Percentiles rank a stretch among this genome's conserved stretches.
These are phyloP conservation scores for Eurois occulta DNA, from an alignment of 2,888 invertebrate genomes.

Conservation along the genomic window DNA sequence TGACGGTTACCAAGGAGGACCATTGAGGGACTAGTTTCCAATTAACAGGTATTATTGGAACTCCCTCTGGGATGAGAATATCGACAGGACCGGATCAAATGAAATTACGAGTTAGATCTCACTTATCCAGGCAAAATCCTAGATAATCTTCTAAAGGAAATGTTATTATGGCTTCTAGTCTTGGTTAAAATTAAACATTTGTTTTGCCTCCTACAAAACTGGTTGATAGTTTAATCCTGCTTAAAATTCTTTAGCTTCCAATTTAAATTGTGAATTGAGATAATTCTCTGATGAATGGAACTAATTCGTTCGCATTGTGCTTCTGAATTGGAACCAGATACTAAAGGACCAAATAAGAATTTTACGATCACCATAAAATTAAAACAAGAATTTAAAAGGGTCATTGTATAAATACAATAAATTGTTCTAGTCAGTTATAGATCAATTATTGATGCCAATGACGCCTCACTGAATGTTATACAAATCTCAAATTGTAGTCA, in stretches of 20 bases:
- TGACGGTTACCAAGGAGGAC: slow-evolving; percentile 61
- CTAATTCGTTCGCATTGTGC: slow-evolving; percentile 29
- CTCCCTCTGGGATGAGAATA: slow-evolving; percentile 71
- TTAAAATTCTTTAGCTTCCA: slow-evolving; percentile 46
- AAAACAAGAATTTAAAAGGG: background rate
- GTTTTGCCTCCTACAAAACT: slow-evolving; percentile 40
- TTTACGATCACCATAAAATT: background rate
- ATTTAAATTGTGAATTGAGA: slow-evolving; percentile 61
- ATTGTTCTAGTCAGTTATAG: background rate
- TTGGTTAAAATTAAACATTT: slow-evolving; percentile 56
- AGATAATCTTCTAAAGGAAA: slow-evolving; percentile 73
- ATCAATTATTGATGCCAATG: background rate
- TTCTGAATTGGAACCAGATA: slow-evolving; percentile 20
- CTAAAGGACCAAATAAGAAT: slow-evolving; percentile 17
- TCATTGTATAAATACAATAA: background rate
- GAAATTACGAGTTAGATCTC: slow-evolving; percentile 77
- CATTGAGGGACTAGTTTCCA: slow-evolving; percentile 75
- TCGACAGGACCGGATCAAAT: slow-evolving; percentile 77
- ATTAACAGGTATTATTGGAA: slow-evolving; percentile 80
- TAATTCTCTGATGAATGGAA: slow-evolving; percentile 49
- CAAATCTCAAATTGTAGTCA: background rate
- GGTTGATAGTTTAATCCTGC: slow-evolving; percentile 48
- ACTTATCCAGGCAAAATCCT: slow-evolving; percentile 71
- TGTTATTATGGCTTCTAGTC: slow-evolving; percentile 52
- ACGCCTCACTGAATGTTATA: background rate